These are phyloP conservation scores for Dendrocopos noguchii DNA, from an alignment of 2,113 vertebrate genomes.

Conservation along the genomic window DNA sequence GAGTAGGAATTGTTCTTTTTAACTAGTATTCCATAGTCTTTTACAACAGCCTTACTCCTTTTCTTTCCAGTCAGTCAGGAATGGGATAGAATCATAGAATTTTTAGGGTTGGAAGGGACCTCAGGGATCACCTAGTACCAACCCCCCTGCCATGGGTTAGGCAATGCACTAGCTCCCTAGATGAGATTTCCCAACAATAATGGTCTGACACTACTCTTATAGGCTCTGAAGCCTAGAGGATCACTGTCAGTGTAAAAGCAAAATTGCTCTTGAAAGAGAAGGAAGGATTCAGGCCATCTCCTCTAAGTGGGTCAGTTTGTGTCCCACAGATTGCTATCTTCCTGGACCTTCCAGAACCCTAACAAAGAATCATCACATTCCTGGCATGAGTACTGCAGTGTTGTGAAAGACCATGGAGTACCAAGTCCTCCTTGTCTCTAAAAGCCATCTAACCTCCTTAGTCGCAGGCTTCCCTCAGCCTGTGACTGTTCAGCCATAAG, in stretches of 20 bases:
- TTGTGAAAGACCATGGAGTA: neutral
- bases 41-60: neutral
- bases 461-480: neutral
- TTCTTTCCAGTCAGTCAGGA: neutral
- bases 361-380: neutral
- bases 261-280: neutral
- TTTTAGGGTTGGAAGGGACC: too few species aligned
- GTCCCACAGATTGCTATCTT: neutral
- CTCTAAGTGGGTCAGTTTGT: neutral
- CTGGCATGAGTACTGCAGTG: neutral
- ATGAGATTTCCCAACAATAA: rapidly evolving
- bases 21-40: neutral
- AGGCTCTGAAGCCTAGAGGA: neutral
- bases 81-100: neutral
- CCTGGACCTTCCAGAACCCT: neutral
- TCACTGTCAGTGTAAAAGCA: neutral
- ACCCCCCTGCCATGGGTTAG: too few species aligned
- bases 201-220: neutral
- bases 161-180: neutral
- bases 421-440: neutral
- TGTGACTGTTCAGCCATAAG: neutral
- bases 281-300: rapidly evolving
- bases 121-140: too few species aligned
- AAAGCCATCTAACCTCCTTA: neutral
- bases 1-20: neutral